Percentiles rank a stretch among this genome's conserved stretches.
phyloP scores from a whole-genome alignment of 2,797 vertebrate genomes.

The Labroides dimidiatus region DNA sequence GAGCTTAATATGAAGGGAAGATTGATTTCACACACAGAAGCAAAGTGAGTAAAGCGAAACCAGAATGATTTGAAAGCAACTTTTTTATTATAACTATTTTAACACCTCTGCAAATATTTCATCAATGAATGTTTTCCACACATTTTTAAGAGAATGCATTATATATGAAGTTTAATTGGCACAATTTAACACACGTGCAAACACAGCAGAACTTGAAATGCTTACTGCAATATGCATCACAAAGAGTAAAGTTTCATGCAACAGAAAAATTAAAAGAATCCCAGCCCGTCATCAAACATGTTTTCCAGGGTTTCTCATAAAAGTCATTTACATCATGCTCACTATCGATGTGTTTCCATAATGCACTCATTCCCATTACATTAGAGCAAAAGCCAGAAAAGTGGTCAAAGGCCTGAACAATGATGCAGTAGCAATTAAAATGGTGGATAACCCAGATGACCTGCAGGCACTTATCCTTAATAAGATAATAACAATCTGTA shows the following conservation, averaged over 20 bases:
- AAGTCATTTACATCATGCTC: constrained; percentile 34
- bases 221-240: not conserved
- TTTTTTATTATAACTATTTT: constrained; percentile 39
- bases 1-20: too few species aligned
- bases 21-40: too few species aligned
- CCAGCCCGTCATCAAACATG: constrained; percentile 13
- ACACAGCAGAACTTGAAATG: constrained; percentile 2
- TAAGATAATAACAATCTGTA: constrained; percentile 60
- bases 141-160: too few species aligned
- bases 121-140: too few species aligned
- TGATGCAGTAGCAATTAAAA: constrained; percentile 65
- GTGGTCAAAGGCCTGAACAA: constrained; percentile 53
- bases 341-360: constrained; percentile 39
- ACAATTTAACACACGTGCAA: not conserved
- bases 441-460: constrained; percentile 65
- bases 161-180: not conserved
- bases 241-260: not conserved
- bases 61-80: constrained; percentile 13
- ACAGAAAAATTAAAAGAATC: not conserved
- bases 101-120: not conserved
- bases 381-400: constrained; percentile 42
- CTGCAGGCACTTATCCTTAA: constrained; percentile 63
- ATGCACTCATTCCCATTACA: constrained; percentile 45
- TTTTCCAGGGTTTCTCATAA: constrained; percentile 34
- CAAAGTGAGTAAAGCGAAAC: constrained; percentile 26